Percentiles rank a stretch among this genome's conserved stretches.
Conservation (phyloP, 2,113 vertebrate species). For the Paratilapia polleni region DNA sequence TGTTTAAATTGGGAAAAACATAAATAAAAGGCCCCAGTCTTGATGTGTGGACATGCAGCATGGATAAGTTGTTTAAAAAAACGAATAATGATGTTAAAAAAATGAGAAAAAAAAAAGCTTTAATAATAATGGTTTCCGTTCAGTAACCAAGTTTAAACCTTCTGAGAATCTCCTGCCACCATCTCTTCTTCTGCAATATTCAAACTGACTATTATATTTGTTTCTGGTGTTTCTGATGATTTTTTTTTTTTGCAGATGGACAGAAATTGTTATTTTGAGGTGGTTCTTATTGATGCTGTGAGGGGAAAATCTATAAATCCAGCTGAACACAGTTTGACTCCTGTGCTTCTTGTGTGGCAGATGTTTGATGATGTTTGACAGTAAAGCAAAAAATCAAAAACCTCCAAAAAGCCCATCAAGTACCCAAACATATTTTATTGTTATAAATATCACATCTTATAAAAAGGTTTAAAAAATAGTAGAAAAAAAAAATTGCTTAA, state of each 20-base stretch:
- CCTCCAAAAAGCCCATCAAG: background rate
- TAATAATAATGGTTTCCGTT: background rate
- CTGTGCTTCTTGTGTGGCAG: slow-evolving; percentile 22
- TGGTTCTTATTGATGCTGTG: slow-evolving; percentile 7
- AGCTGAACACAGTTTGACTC: slow-evolving; percentile 22
- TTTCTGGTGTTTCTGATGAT: slow-evolving; percentile 5
- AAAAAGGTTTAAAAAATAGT: slow-evolving; percentile 57
- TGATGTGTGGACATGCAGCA: background rate
- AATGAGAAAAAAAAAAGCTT: background rate
- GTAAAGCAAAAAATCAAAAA: background rate
- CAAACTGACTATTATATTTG: slow-evolving; percentile 10
- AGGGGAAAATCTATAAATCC: slow-evolving; percentile 23
- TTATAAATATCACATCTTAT: slow-evolving; percentile 82
- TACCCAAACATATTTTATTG: slow-evolving; percentile 80
- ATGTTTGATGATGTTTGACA: background rate
- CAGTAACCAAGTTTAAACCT: background rate
- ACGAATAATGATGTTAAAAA: no score
- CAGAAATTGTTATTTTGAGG: slow-evolving; percentile 21
- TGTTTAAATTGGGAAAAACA: background rate
- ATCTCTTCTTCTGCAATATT: background rate
- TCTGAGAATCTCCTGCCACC: background rate
- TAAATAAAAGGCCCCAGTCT: background rate
- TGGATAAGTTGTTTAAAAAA: background rate
- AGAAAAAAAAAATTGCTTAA: slow-evolving; percentile 57
- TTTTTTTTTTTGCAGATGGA: background rate